Conservation (phyloP, 1,140 invertebrate species). For the Hylaeus volcanicus region DNA sequence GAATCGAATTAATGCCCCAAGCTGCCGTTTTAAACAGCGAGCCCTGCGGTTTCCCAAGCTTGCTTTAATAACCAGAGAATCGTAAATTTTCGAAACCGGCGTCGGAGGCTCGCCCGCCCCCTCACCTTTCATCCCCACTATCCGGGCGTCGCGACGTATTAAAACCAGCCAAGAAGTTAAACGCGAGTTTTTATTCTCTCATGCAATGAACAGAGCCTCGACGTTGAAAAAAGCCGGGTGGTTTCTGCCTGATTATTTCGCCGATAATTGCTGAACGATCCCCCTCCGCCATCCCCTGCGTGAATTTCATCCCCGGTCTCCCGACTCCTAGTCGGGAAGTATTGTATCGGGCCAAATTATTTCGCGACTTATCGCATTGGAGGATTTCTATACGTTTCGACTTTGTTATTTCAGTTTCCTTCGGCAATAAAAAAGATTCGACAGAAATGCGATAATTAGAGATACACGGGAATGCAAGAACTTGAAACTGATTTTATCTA, state of each 20-base stretch:
- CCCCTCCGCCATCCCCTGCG: background rate
- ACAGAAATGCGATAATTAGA: too few relatives aligned
- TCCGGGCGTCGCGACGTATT: conserved; percentile 23
- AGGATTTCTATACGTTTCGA: too few relatives aligned
- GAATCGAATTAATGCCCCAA: conserved; percentile 43
- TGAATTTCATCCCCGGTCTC: background rate
- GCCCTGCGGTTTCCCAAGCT: conserved; percentile 25
- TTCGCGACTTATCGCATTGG: too few relatives aligned
- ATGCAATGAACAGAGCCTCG: background rate
- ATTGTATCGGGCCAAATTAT: too few relatives aligned
- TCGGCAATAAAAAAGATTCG: too few relatives aligned
- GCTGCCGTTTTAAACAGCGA: conserved; percentile 41
- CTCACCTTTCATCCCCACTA: background rate
- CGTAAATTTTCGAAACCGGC: conserved; percentile 42
- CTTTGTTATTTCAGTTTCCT: too few relatives aligned
- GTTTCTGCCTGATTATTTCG: conserved; percentile 28
- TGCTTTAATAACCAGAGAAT: conserved; percentile 46
- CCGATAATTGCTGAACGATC: conserved; percentile 39
- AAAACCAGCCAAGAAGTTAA: conserved; percentile 36
- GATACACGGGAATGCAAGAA: too few relatives aligned
- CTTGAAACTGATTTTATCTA: too few relatives aligned
- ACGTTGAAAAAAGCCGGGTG: background rate
- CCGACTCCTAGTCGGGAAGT: background rate
- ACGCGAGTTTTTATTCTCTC: conserved; percentile 15
- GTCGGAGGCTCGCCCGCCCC: background rate